Percentiles rank a stretch among this genome's conserved stretches.
These are phyloP conservation scores for Philypnodon macrostomus DNA, from an alignment of 2,797 vertebrate species.

Conservation along the genomic window DNA sequence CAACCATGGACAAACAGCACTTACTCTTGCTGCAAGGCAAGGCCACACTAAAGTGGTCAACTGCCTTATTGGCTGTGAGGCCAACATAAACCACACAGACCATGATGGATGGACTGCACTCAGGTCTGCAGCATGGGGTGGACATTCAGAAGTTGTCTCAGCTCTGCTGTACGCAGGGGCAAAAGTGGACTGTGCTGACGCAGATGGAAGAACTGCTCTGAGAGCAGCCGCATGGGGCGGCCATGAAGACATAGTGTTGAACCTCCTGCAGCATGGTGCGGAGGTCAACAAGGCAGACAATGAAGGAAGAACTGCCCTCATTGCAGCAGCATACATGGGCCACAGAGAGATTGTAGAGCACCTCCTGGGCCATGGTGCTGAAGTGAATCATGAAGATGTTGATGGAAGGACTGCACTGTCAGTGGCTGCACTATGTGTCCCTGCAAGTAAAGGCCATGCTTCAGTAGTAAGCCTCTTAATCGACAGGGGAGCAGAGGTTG, in stretches of 20 bases:
- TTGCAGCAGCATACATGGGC: constrained; percentile 97
- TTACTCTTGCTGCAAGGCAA: constrained; percentile 94
- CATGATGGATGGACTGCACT: constrained; percentile 96
- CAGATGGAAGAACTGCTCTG: constrained; percentile 91
- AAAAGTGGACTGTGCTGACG: constrained; percentile 94
- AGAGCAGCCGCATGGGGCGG: constrained; percentile 97
- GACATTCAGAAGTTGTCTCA: constrained; percentile 95
- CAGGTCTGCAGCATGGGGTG: constrained; percentile 94
- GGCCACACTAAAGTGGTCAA: constrained; percentile 97
- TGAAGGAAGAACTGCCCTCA: constrained; percentile 94
- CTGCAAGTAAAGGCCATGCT: constrained; percentile 94
- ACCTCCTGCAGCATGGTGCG: constrained; percentile 93
- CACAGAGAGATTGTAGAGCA: constrained; percentile 96
- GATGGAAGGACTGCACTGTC: constrained; percentile 95
- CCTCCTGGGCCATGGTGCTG: constrained; percentile 91
- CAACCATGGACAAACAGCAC: constrained; percentile 90
- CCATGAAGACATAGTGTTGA: constrained; percentile 95
- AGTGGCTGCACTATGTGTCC: constrained; percentile 94
- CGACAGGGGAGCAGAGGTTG: constrained; percentile 92
- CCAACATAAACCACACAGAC: constrained; percentile 94
- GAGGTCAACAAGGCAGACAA: constrained; percentile 97
- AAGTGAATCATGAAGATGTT: constrained; percentile 95
- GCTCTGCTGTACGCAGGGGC: constrained; percentile 95
- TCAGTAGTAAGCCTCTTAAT: constrained; percentile 94
- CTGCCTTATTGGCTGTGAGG: constrained; percentile 92